Evolutionary conservation across 2,113 vertebrate genomes (phyloP).

Genomic region (Amazona vittata): DNA sequence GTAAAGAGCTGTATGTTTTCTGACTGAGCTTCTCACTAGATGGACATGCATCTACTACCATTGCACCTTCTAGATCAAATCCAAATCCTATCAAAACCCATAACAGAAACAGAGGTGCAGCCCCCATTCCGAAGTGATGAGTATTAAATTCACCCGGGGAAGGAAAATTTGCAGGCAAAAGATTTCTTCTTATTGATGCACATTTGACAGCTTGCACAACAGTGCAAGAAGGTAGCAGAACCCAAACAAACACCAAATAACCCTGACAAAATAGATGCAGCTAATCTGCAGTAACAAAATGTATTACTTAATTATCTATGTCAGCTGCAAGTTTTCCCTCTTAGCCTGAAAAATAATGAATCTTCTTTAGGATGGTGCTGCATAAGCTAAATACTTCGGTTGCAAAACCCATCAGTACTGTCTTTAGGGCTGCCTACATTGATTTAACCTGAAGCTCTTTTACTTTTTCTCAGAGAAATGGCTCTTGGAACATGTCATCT

Average conservation of each 20-base stretch:
- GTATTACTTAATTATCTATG: background rate
- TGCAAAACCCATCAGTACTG: background rate
- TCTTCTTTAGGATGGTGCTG: background rate
- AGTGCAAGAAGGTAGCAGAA: background rate
- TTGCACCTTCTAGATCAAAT: background rate
- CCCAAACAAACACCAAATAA: background rate
- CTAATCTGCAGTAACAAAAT: background rate
- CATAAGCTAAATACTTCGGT: background rate
- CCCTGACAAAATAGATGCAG: background rate
- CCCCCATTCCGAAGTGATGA: background rate
- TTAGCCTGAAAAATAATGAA: background rate
- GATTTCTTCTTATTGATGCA: background rate
- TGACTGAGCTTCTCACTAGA: background rate
- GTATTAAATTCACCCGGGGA: background rate
- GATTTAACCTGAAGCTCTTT: background rate
- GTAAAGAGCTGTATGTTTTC: background rate
- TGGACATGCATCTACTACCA: background rate
- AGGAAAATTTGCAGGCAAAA: background rate
- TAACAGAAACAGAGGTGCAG: background rate
- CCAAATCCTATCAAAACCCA: background rate
- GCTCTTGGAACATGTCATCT: background rate
- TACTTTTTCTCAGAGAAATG: background rate
- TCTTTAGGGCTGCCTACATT: background rate
- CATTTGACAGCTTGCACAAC: background rate
- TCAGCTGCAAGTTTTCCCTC: background rate